phyloP scores from a whole-genome alignment of 2,888 invertebrate species.

The Ennomos erosarius region DNA sequence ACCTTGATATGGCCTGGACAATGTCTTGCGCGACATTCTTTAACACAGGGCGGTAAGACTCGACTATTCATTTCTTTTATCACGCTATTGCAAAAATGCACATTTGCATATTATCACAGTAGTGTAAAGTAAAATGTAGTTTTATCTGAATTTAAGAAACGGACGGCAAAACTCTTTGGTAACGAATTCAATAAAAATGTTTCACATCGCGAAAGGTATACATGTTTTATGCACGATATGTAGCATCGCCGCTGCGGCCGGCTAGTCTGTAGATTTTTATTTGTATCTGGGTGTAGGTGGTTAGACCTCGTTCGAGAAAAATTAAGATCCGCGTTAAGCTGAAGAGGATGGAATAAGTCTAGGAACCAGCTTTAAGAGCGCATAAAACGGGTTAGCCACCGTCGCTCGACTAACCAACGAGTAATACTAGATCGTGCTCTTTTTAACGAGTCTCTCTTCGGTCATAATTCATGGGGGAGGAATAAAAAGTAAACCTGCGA shows the following conservation, averaged over 20 bases:
- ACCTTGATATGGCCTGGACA: conserved; percentile 36
- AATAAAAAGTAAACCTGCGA: conserved; percentile 69
- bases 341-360: conserved; percentile 73
- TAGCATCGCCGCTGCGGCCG: conserved; percentile 11
- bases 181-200: conserved; percentile 13
- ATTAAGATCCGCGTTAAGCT: conserved; percentile 77
- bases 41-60: conserved; percentile 29
- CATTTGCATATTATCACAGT: background rate
- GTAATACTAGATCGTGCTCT: conserved; percentile 75
- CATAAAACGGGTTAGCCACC: conserved; percentile 76
- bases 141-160: conserved; percentile 4
- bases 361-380: conserved; percentile 75
- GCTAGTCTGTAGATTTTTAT: conserved; percentile 54
- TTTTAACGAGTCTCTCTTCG: conserved; percentile 74
- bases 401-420: conserved; percentile 62
- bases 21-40: conserved; percentile 36
- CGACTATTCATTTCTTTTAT: conserved; percentile 21
- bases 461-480: conserved; percentile 67
- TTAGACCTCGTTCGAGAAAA: conserved; percentile 61
- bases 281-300: conserved; percentile 49
- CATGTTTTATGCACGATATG: conserved; percentile 28
- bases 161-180: background rate
- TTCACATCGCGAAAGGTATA: conserved; percentile 5
- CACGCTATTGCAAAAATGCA: conserved; percentile 31
- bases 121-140: background rate